These are phyloP conservation scores for Trichechus manatus DNA, from an alignment of 2,113 vertebrate species.

Conservation along the genomic window DNA sequence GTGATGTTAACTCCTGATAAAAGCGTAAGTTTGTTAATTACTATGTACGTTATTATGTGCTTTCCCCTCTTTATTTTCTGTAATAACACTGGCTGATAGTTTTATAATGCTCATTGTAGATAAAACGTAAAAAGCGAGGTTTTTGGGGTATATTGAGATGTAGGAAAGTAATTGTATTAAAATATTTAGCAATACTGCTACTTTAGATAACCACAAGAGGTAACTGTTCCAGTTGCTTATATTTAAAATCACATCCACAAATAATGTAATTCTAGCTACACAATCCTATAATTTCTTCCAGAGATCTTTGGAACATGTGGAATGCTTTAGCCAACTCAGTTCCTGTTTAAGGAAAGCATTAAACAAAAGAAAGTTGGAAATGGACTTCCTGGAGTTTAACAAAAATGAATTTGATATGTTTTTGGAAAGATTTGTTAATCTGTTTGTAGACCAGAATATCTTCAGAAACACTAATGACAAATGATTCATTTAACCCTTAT, in stretches of 20 bases:
- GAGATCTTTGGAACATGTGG: constrained; percentile 43
- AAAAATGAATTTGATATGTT: constrained; percentile 57
- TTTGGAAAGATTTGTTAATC: constrained; percentile 34
- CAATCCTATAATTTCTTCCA: background rate
- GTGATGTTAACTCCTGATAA: background rate
- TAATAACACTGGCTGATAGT: background rate
- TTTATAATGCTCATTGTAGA: constrained; percentile 41
- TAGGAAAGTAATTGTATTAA: constrained; percentile 4
- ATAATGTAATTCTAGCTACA: background rate
- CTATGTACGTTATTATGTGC: background rate
- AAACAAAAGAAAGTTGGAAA: constrained; percentile 71
- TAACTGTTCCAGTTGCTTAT: background rate
- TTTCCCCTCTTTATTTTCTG: constrained; percentile 26
- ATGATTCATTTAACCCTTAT: constrained; percentile 25
- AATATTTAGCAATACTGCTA: constrained; percentile 1
- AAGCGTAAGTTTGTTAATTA: background rate
- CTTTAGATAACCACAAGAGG: background rate
- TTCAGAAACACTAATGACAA: constrained; percentile 8
- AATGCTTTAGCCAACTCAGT: constrained; percentile 41
- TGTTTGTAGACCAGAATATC: background rate
- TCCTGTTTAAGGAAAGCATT: constrained; percentile 77
- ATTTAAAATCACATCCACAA: constrained; percentile 41
- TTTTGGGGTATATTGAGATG: background rate
- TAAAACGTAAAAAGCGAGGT: background rate
- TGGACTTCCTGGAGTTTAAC: constrained; percentile 65